These are phyloP conservation scores for Andrena flavipes DNA, from an alignment of 2,888 invertebrate genomes.

Conservation along the genomic window DNA sequence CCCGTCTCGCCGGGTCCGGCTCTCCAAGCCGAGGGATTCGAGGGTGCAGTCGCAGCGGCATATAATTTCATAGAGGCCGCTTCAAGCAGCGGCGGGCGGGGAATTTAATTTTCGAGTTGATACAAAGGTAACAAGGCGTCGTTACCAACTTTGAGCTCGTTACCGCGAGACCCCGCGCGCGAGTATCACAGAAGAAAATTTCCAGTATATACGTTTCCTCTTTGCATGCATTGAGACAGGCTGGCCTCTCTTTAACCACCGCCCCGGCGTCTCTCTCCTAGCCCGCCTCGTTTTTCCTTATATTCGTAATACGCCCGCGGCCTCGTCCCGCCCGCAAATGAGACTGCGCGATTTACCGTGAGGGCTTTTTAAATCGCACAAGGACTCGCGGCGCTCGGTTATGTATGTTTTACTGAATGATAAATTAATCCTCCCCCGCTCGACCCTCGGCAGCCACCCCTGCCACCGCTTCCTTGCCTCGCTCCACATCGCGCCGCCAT, in stretches of 20 bases:
- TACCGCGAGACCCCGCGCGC: conserved; percentile 24
- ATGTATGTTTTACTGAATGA: conserved; percentile 44
- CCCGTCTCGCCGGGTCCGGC: neutral
- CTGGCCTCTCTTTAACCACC: neutral
- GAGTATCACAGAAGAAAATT: conserved; percentile 50
- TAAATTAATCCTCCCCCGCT: conserved; percentile 58
- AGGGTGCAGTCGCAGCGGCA: conserved; percentile 7
- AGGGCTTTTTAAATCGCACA: conserved; percentile 54
- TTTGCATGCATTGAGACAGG: conserved; percentile 37
- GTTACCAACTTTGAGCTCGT: conserved; percentile 55
- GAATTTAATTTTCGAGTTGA: conserved; percentile 56
- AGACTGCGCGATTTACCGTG: conserved; percentile 55
- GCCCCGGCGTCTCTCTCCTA: neutral
- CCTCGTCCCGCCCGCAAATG: conserved; percentile 41
- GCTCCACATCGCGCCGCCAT: neutral
- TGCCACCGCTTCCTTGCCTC: neutral
- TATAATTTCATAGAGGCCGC: conserved; percentile 16
- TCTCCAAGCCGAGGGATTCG: neutral
- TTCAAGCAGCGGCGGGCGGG: conserved; percentile 7
- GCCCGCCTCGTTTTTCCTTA: conserved; percentile 35
- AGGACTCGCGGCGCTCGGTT: conserved; percentile 9
- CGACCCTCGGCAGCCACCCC: neutral
- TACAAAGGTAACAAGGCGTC: conserved; percentile 59
- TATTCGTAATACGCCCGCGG: conserved; percentile 50
- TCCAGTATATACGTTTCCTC: conserved; percentile 32